Base-by-base conservation (phyloP, 2,113 vertebrate species). In the Scortum barcoo region DNA sequence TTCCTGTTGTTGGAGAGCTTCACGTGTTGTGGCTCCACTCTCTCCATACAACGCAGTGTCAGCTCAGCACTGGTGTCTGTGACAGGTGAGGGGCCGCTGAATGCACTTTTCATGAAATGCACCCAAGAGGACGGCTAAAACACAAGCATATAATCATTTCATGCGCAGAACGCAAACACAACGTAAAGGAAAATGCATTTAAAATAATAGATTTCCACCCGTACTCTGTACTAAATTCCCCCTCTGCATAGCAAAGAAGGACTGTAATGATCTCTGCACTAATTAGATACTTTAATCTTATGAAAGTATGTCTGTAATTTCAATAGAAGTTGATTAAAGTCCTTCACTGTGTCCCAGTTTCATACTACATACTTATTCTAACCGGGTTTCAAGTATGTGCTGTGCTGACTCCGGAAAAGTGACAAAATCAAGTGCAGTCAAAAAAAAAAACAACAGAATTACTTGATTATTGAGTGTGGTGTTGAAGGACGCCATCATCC, bases 71-170 rank as follows among this genome's bases (percentile, higher is more conserved):
- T 85, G 83, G 86, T 93, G 92, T 87, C 61, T 60, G 72, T 93
- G 93, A 94, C 93, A 94, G 91, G 84, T 89, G 79, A 83, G 67
- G 81, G 76, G 73, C 74, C 68, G 28, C 56, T 81, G 50, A 81
- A 72, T 33, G 48, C 58, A 38, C 67, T 77, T 86, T 80, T 51
- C 33, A 60, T 46, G 40, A 42, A 51, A 81, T 44, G 19, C 26
- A 42, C n/a, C 57, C 10, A 11, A 44, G 56, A 50, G 36, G 72
- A 38, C 17, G 72, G 50, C 48, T 22, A 12, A 17, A 67, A 69
- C 10, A 67, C 42, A 33, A 38, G 14, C 56, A 36, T 61, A 46
- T 5, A 56, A 63, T 54, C 17, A 74, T 36, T 42, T 26, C 33
- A n/a, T 56, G 46, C 42, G 48, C 48, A 8, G 63, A 67, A 72